Evolutionary conservation across 2,113 vertebrate genomes (phyloP).

Genomic region (Erinaceus europaeus): DNA sequence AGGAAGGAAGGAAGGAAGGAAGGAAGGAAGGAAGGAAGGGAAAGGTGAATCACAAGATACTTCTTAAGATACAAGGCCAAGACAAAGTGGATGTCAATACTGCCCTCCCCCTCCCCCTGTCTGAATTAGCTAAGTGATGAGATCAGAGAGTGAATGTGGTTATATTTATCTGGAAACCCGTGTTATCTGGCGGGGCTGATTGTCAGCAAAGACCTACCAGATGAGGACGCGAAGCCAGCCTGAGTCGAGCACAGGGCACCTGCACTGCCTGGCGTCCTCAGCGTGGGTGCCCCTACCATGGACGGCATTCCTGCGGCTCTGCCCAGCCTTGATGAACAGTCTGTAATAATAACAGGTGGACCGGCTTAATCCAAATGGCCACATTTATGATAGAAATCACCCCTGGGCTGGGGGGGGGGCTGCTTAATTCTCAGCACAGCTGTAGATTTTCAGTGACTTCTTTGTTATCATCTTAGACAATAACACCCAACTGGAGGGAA

Average conservation of each 20-base stretch:
- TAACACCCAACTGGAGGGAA: neutral
- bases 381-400: too few relatives aligned
- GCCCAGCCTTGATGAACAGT: accelerated
- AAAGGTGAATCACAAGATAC: too few relatives aligned
- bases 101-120: too few relatives aligned
- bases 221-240: constrained; percentile 7
- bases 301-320: neutral
- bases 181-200: too few relatives aligned
- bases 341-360: constrained; percentile 21
- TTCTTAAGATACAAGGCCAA: too few relatives aligned
- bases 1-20: too few relatives aligned
- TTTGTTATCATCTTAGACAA: neutral
- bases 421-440: too few relatives aligned
- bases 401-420: too few relatives aligned
- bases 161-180: constrained; percentile 3
- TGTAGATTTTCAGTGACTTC: too few relatives aligned
- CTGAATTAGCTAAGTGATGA: neutral
- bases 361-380: constrained; percentile 52
- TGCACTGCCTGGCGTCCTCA: constrained; percentile 8
- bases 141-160: neutral
- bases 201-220: neutral
- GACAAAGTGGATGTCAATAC: too few relatives aligned
- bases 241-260: neutral
- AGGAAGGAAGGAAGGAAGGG: too few relatives aligned
- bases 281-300: neutral